Evolutionary conservation across 2,113 vertebrate species (phyloP), one percentile per base, ranked within the genome.

Genomic region (Centropus bengalensis): DNA sequence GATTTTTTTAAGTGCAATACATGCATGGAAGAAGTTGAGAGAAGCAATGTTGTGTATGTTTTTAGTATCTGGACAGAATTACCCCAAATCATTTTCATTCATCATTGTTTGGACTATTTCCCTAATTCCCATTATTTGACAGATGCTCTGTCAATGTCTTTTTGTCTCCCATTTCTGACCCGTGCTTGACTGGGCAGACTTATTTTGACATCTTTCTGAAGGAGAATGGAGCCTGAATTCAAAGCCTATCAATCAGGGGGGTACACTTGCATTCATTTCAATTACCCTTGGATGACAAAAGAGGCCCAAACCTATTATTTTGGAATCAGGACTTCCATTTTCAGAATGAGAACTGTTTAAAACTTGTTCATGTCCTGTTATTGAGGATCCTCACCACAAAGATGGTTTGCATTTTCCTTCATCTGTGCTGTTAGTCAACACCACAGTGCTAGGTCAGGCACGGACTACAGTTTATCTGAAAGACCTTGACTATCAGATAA

Each of bases 101-200:
- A 32, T 47, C 51, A 87, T 88, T 66, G n/a, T 55, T 89, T 91
- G 87, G 79, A 67, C 62, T 67, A 8, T 51, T 74, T 89, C 63
- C 56, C 68, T 36, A 67, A 89, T 82, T 97, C 71, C 55, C 75
- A 30, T 44, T 77, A 78, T 49, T 67, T 88, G 71, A 83, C 64
- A 93, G 89, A 42, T 6, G 4, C 59, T 55, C 60, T 78, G 33
- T 74, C 91, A 86, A n/a, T 66, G 52, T 38, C 40, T 47, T 89
- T 94, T 95, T 90, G 76, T 91, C 51, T 88, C 79, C 56, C 38
- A 42, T 93, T 88, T 94, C 73, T 52, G 67, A 82, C 17, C 44
- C 12, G 1, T 66, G 51, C 60, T 70, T 83, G 71, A 74, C 71
- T 63, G 67, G 26, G 44, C 51, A 94, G 76, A 44, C 10, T 10